Evolutionary conservation across 1,140 invertebrate species (phyloP).

Genomic region (Gryon sp.): DNA sequence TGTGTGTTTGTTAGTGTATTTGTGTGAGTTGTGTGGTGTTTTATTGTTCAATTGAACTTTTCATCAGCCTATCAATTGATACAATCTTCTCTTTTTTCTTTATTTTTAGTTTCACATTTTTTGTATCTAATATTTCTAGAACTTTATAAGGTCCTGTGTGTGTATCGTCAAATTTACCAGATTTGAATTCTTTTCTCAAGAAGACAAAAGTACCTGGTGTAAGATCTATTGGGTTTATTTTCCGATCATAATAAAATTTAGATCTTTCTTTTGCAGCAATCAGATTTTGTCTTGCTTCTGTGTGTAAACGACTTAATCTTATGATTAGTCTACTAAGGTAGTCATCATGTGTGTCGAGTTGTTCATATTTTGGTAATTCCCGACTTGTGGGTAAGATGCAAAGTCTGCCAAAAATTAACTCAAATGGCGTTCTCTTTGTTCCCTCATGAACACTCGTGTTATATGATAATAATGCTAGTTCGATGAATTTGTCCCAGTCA

Average conservation of each 20-base stretch:
- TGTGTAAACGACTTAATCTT: slow-evolving; percentile 7
- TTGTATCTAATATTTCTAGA: neutral
- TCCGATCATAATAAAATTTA: neutral
- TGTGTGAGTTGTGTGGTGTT: no score
- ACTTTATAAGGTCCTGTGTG: neutral
- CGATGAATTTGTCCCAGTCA: slow-evolving; percentile 12
- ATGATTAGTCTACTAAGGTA: slow-evolving; percentile 22
- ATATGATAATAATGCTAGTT: slow-evolving; percentile 6
- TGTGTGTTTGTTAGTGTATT: no score
- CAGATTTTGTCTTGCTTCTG: neutral
- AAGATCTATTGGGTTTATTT: neutral
- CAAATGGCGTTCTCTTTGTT: slow-evolving; percentile 12
- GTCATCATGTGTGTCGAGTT: slow-evolving; percentile 13
- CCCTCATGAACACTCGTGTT: slow-evolving; percentile 10
- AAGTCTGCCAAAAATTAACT: slow-evolving; percentile 9
- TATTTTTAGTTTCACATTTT: neutral
- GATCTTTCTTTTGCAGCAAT: neutral
- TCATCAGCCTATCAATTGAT: neutral
- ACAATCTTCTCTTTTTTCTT: neutral
- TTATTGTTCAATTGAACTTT: neutral
- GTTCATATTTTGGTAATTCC: neutral
- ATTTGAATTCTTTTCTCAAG: neutral
- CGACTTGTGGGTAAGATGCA: neutral
- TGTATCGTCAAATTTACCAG: neutral
- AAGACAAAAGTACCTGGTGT: neutral